Evolutionary conservation across 2,113 vertebrate species (phyloP).

Genomic region (Entelurus aequoreus): DNA sequence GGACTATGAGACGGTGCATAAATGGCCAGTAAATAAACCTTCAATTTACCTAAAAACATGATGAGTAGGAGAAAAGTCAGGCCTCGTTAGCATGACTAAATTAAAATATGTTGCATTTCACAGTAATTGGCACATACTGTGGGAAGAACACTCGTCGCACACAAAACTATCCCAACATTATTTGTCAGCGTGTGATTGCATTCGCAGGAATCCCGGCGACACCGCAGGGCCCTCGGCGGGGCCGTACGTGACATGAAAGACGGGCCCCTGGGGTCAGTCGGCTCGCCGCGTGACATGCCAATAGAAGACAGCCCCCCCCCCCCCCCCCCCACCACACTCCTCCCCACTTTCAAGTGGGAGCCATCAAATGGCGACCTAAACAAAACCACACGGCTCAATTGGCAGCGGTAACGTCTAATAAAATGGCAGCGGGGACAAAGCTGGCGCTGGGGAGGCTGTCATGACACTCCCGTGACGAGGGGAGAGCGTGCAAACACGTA

Average conservation of each 20-base stretch:
- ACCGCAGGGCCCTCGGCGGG: slow-evolving; percentile 23
- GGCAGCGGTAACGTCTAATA: slow-evolving; percentile 63
- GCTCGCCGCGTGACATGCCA: slow-evolving; percentile 47
- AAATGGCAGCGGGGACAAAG: slow-evolving; percentile 45
- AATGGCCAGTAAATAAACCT: too few species aligned
- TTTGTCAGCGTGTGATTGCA: slow-evolving; percentile 13
- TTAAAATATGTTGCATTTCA: too few species aligned
- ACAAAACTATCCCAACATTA: neutral
- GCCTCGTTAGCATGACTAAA: too few species aligned
- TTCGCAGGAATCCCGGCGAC: slow-evolving; percentile 23
- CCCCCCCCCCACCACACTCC: too few species aligned
- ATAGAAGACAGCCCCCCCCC: slow-evolving; percentile 36
- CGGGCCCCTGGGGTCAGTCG: slow-evolving; percentile 34
- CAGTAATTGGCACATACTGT: too few species aligned
- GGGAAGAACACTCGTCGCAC: neutral
- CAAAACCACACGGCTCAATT: slow-evolving; percentile 61
- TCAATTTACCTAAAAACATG: too few species aligned
- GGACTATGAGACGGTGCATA: too few species aligned
- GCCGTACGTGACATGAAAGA: slow-evolving; percentile 30
- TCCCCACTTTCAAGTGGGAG: slow-evolving; percentile 36
- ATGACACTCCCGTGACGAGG: slow-evolving; percentile 18
- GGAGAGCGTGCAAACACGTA: slow-evolving; percentile 55
- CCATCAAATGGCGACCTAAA: slow-evolving; percentile 63
- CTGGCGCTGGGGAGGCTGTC: neutral
- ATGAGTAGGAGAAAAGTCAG: too few species aligned